Evolutionary conservation across 2,888 invertebrate species (phyloP), one percentile per base, ranked within the genome.

Genomic region (Trypoxylon attenuatum): DNA sequence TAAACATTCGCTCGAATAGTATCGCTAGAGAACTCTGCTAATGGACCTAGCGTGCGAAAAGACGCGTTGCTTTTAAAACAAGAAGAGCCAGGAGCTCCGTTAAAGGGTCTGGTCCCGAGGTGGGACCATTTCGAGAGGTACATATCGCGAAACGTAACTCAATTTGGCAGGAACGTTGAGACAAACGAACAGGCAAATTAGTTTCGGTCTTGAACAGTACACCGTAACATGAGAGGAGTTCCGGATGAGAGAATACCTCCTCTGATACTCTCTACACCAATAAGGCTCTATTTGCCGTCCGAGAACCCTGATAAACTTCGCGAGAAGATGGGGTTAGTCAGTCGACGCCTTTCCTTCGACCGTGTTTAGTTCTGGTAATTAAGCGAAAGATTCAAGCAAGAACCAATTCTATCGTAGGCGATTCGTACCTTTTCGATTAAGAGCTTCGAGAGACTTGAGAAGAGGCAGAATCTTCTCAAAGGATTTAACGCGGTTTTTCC

Each of bases 341-440:
- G 3, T n/a, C 8, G 33, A 33, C 33, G 13, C 2, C 33, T 33
- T 33, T 33, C n/a, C n/a, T 33, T 33, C 13, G n/a, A 33, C 13
- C 13, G 33, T n/a, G 33, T 33, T 33, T 33, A 33, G 33, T 13
- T 13, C n/a, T 13, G 33, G 33, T 13, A 33, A 33, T 33, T 33
- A 33, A 33, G 13, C 33, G 33, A 33, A 33, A 33, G 33, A 13
- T n/a, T n/a, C n/a, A n/a, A n/a, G n/a, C n/a, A n/a, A n/a, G n/a
- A n/a, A n/a, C n/a, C n/a, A n/a, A n/a, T n/a, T 27, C 27, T 27
- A 27, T 27, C 5, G 10, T 27, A 6, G 27, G 10, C 5, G 27
- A 27, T n/a, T 1, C 18, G 22, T 27, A 15, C 13, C n/a, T 43
- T 38, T 42, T 50, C 47, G 53, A 61, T 61, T 52, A 45, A 58